Conservation (phyloP, 2,113 vertebrate genomes). For the Erythrolamprus reginae region DNA sequence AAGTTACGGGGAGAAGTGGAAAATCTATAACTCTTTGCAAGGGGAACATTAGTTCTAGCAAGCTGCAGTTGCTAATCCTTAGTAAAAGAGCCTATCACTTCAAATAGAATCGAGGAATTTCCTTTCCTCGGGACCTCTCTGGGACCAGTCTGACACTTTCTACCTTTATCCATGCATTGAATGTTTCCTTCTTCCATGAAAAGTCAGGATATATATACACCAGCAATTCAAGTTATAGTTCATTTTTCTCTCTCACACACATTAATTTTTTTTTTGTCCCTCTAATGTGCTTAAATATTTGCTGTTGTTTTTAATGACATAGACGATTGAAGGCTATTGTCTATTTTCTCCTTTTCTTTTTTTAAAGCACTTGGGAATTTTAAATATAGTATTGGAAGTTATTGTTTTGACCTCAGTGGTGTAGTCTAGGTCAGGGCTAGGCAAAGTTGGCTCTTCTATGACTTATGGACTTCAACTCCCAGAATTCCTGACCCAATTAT, state of each 20-base stretch:
- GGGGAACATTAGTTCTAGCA: neutral
- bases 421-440: too few species aligned
- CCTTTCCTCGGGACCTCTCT: neutral
- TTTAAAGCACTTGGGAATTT: neutral
- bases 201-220: neutral
- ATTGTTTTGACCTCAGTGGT: neutral
- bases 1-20: neutral
- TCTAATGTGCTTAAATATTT: neutral
- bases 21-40: neutral
- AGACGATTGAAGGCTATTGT: neutral
- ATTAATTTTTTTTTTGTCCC: neutral
- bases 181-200: neutral
- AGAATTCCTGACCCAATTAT: too few species aligned
- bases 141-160: neutral
- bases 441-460: too few species aligned
- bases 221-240: neutral
- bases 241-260: neutral
- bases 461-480: too few species aligned
- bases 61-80: neutral
- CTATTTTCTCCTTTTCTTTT: neutral
- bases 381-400: neutral
- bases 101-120: neutral
- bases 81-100: neutral
- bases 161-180: neutral
- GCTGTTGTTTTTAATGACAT: neutral